Base-by-base conservation (phyloP, 2,113 vertebrate species). In the Rhombomys opimus region DNA sequence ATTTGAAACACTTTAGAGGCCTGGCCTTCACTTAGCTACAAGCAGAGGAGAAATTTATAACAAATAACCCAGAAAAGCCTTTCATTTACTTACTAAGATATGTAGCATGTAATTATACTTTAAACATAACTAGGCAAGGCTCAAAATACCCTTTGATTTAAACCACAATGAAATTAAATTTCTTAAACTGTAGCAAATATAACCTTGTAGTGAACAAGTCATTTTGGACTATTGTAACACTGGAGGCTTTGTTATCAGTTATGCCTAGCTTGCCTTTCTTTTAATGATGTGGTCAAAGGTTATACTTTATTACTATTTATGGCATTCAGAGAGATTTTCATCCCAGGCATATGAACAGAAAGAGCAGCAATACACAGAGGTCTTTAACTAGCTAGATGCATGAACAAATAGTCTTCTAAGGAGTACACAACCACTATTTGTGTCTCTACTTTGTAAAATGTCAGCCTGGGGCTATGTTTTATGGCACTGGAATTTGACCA, bases 31-130 rank as follows among this genome's bases (percentile, higher is more conserved):
- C 95, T 97, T 98, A 98, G 97, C 98, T 98, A 97, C 91, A 98
- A 98, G 98, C 98, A 98, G 98, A 98, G 97, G 97, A 98, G 93
- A 98, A 98, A 98, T 97, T 94, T 98, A 97, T 98, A 98, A 98
- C 98, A 98, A 99, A 98, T 98, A 98, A 98, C 97, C 70, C 97
- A 97, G 96, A 98, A 98, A 98, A 97, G 95, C 89, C 96, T 98
- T 99, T 98, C 97, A 98, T 98, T 98, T 98, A 97, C 98, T 98
- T 98, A 98, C 96, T 93, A 98, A 97, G 98, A 98, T 98, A 98
- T 94, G 97, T 97, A 97, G 97, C 84, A 0, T 98, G 97, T 98
- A 98, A 99, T 99, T 99, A 97, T 96, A 97, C 96, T 98, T 98
- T 97, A 98, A 98, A 97, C 95, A 92, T 98, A 98, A 98, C 96